Percentiles rank a stretch among this genome's conserved stretches.
These are phyloP conservation scores for Crotalus helleri DNA, from an alignment of 2,113 vertebrate species.

Conservation along the genomic window DNA sequence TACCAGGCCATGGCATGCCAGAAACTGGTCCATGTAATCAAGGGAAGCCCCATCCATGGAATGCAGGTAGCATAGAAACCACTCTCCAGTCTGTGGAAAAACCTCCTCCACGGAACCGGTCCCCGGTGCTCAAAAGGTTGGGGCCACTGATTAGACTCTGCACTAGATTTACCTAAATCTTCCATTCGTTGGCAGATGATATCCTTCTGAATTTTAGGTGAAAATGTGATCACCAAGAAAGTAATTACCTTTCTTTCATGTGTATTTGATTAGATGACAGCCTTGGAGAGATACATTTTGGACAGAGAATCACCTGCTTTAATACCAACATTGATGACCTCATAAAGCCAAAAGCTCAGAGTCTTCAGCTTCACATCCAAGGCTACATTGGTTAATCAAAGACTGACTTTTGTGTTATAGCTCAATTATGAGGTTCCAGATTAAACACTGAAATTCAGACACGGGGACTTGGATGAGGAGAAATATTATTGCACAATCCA, in stretches of 20 bases:
- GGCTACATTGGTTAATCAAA: background rate
- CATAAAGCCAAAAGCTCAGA: background rate
- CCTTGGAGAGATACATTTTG: background rate
- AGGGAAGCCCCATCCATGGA: no score
- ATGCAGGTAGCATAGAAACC: no score
- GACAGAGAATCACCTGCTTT: background rate
- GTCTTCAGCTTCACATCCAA: background rate
- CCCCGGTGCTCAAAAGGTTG: no score
- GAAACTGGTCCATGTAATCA: no score
- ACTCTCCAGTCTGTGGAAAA: no score
- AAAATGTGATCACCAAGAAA: background rate
- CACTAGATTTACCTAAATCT: background rate
- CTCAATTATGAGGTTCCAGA: background rate
- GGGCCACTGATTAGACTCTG: background rate
- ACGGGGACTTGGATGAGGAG: background rate
- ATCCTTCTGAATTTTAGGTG: background rate
- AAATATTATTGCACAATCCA: background rate
- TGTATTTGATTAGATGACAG: background rate
- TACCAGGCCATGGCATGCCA: no score
- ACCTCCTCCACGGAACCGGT: no score
- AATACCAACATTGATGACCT: background rate
- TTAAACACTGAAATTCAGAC: background rate
- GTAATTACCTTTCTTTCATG: background rate
- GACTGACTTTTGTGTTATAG: background rate
- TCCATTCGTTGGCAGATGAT: background rate